Base-by-base conservation (phyloP, 1,140 invertebrate genomes). In the Aphelenchoides fujianensis region DNA sequence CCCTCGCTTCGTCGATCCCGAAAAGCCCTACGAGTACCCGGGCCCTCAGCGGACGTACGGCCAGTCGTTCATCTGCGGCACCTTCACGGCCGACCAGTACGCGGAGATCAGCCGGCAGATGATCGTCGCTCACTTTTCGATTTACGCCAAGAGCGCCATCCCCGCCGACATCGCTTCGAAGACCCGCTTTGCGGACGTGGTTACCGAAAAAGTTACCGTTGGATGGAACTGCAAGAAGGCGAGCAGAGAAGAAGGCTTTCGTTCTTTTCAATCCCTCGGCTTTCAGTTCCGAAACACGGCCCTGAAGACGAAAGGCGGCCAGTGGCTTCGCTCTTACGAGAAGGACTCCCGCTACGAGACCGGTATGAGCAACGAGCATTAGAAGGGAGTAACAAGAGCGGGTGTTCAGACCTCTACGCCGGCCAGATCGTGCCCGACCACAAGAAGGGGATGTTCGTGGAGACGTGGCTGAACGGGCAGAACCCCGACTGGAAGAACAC, bases 21-120 rank as follows among this genome's bases (percentile, higher is more conserved):
- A 81, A 85, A 12, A 84, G 2, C 70, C 82, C 2, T 95, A 94
- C 82, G 82, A 76, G 3, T 95, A 92, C 86, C 92, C 93, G 9
- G 61, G 85, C 0, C 90, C 89, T 1, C 92, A 90, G 0, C 85
- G 85, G 66, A 84, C 85, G 9, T 91, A 90, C 85, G 93, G 93
- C 0, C 94, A 97, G 85, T 91, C 90, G 35, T 90, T 94, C 73
- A 85, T 96, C 0, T 97, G 93, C 83, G 87, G 95, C 35, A 91
- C 90, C 0, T 85, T 93, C 37, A 86, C 88, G 52, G 79, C 86
- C 0, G 82, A 86, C 27, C 88, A 90, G 57, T 84, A 92, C 35
- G 88, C 93, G 78, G 87, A 87, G 71, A 88, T 93, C 54, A 91
- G 90, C 86, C 75, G 80, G 31, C 27, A 63, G 69, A 31, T 53